These are phyloP conservation scores for Ceyx margarethae DNA, from an alignment of 2,113 vertebrate species.

Conservation along the genomic window DNA sequence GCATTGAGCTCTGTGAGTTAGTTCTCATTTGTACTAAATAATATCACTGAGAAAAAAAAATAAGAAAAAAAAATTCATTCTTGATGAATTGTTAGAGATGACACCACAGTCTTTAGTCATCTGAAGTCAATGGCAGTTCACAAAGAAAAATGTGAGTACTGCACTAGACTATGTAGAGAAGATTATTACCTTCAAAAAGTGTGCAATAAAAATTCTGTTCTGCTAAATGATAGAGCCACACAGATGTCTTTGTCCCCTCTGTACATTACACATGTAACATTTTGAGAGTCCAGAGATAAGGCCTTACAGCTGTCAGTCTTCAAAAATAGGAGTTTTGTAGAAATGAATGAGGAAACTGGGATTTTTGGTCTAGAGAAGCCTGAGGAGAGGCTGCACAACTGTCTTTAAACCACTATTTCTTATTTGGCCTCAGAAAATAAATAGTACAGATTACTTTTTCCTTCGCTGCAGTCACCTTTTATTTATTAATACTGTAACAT, in stretches of 20 bases:
- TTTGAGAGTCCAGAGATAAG: not conserved
- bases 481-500: not conserved
- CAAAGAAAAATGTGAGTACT: not conserved
- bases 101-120: not conserved
- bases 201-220: not conserved
- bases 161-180: not conserved
- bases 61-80: not conserved
- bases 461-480: not conserved
- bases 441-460: not conserved
- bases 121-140: not conserved
- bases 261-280: not conserved
- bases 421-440: not conserved
- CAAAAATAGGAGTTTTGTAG: not conserved
- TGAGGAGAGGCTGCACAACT: not conserved
- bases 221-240: not conserved
- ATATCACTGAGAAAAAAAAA: not conserved
- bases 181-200: not conserved
- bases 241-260: not conserved
- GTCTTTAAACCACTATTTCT: not conserved
- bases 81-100: not conserved
- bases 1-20: not conserved
- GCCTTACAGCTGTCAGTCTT: not conserved
- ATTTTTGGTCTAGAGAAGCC: not conserved
- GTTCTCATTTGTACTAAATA: not conserved
- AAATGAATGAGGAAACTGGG: not conserved